Conservation (phyloP, 2,113 vertebrate genomes). For the Zosterops pallidus region DNA sequence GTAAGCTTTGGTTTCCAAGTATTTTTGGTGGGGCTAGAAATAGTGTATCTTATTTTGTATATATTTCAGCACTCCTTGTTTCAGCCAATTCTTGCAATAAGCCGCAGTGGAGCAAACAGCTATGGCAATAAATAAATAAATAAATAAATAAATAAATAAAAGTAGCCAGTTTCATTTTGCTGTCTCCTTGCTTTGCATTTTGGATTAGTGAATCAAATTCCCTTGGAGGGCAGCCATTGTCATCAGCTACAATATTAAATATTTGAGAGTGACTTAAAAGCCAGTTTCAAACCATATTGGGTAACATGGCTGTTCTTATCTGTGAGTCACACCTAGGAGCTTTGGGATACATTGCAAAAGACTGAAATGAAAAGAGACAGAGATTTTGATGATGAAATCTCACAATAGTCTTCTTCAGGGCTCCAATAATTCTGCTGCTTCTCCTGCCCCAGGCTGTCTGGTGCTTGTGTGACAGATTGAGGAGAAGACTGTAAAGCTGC, state of each 20-base stretch:
- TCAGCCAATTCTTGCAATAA: background rate
- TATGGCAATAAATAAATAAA: background rate
- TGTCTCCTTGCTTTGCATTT: background rate
- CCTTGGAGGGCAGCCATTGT: background rate
- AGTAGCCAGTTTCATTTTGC: background rate
- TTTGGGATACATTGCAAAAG: background rate
- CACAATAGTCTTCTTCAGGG: background rate
- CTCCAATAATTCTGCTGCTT: background rate
- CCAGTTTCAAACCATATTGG: background rate
- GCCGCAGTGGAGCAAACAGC: background rate
- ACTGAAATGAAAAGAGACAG: background rate
- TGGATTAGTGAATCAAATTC: background rate
- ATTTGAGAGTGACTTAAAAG: background rate
- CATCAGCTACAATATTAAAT: background rate
- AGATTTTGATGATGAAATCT: background rate
- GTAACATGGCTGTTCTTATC: background rate
- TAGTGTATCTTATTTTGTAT: background rate
- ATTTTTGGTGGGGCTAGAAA: constrained; percentile 21
- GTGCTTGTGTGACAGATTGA: background rate
- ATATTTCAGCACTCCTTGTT: background rate
- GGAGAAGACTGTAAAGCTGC: background rate
- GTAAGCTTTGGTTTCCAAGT: background rate
- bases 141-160: background rate
- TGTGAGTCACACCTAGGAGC: background rate
- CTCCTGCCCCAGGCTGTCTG: background rate